phyloP scores from a whole-genome alignment of 2,888 invertebrate species.

The Parnassius smintheus region DNA sequence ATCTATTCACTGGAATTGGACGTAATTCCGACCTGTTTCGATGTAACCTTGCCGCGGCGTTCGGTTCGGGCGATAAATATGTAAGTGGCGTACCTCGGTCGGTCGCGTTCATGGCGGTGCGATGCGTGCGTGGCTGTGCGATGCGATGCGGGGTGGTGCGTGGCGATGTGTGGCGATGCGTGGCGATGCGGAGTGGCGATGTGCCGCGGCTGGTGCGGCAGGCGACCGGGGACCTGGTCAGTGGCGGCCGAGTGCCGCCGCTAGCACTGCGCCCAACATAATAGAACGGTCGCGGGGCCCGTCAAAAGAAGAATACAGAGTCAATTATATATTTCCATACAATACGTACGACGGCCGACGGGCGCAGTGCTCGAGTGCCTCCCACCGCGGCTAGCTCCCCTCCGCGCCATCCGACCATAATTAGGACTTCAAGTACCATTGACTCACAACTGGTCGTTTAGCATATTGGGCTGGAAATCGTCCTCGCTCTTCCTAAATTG shows the following conservation, averaged over 20 bases:
- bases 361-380: slow-evolving; percentile 69
- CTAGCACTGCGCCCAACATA: slow-evolving; percentile 72
- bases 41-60: slow-evolving; percentile 49
- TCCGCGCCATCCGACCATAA: slow-evolving; percentile 28
- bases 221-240: slow-evolving; percentile 73
- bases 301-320: slow-evolving; percentile 78
- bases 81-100: slow-evolving; percentile 44
- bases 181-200: slow-evolving; percentile 44
- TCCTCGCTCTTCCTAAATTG: slow-evolving; percentile 18
- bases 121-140: slow-evolving; percentile 51
- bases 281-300: slow-evolving; percentile 74
- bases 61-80: slow-evolving; percentile 32
- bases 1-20: slow-evolving; percentile 61
- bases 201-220: slow-evolving; percentile 36
- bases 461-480: slow-evolving; percentile 7
- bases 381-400: slow-evolving; percentile 45
- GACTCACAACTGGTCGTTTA: slow-evolving; percentile 12
- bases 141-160: slow-evolving; percentile 37
- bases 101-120: slow-evolving; percentile 71
- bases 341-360: slow-evolving; percentile 72
- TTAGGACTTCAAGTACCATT: slow-evolving; percentile 17
- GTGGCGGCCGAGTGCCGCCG: slow-evolving; percentile 74
- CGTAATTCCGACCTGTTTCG: slow-evolving; percentile 68
- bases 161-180: slow-evolving; percentile 4
- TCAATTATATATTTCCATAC: slow-evolving; percentile 79